Conservation (phyloP, 2,113 vertebrate genomes). For the Eulacestoma nigropectus region DNA sequence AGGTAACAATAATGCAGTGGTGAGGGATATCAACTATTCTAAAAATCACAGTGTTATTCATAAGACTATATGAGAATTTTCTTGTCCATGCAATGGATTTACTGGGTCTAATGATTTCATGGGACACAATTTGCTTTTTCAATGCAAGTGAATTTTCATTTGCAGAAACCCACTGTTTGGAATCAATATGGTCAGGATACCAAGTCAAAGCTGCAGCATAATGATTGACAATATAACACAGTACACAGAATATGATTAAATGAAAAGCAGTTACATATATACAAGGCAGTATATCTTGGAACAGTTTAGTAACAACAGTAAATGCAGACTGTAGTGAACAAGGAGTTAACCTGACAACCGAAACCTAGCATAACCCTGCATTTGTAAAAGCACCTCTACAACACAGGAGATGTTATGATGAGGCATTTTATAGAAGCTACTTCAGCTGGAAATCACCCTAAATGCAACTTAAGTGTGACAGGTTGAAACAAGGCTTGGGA, state of each 20-base stretch:
- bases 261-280: slow-evolving; percentile 52
- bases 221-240: slow-evolving; percentile 41
- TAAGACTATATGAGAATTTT: neutral
- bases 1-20: neutral
- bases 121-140: neutral
- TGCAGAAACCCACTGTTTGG: slow-evolving; percentile 23
- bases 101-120: neutral
- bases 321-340: slow-evolving; percentile 47
- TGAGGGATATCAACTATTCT: neutral
- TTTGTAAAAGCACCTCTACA: slow-evolving; percentile 55
- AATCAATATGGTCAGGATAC: slow-evolving; percentile 52
- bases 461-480: neutral
- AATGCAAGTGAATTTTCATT: neutral
- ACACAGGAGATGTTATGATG: slow-evolving; percentile 37
- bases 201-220: slow-evolving; percentile 58
- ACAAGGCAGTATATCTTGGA: slow-evolving; percentile 47
- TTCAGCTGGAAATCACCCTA: slow-evolving; percentile 47
- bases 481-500: slow-evolving; percentile 48
- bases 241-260: slow-evolving; percentile 53
- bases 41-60: slow-evolving; percentile 22
- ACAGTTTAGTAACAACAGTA: slow-evolving; percentile 51
- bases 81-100: neutral
- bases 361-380: slow-evolving; percentile 53
- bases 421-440: slow-evolving; percentile 44
- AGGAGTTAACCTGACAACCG: slow-evolving; percentile 55